A percentile compares a stretch with the other conserved stretches of the same genome.
Evolutionary conservation across 2,113 vertebrate species (phyloP).

Genomic region (Gobius niger): DNA sequence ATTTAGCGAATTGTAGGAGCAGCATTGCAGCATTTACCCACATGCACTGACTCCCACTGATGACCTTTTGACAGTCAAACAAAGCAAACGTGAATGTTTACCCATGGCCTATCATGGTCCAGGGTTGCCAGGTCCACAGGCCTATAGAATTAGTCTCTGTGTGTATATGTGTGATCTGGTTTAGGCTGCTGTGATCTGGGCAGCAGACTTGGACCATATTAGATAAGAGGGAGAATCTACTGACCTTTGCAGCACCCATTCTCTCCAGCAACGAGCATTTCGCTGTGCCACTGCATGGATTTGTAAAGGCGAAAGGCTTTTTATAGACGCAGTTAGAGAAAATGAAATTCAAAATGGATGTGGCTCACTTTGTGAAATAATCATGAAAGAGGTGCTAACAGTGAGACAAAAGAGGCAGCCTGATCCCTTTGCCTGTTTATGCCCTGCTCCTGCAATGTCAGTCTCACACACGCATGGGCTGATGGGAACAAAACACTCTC

Average conservation of each 20-base stretch:
- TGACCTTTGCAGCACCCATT: constrained; percentile 37
- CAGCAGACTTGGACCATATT: constrained; percentile 14
- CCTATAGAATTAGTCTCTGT: not conserved
- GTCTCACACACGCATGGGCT: not conserved
- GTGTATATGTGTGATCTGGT: not conserved
- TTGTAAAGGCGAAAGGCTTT: not conserved
- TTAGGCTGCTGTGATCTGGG: not conserved
- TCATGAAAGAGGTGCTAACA: constrained; percentile 24
- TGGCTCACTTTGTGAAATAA: constrained; percentile 14
- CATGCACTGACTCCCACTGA: too few species aligned
- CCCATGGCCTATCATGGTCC: too few species aligned
- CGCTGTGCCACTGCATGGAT: not conserved
- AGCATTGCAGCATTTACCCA: too few species aligned
- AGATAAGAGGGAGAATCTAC: constrained; percentile 31
- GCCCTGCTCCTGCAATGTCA: not conserved
- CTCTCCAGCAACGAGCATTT: constrained; percentile 15
- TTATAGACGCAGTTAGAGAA: constrained; percentile 20
- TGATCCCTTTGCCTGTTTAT: constrained; percentile 6
- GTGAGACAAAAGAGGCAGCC: not conserved
- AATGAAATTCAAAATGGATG: constrained; percentile 38
- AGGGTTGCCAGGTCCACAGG: not conserved
- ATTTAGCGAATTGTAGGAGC: too few species aligned
- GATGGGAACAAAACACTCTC: constrained; percentile 7
- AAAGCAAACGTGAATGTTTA: too few species aligned
- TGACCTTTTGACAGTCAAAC: too few species aligned